phyloP scores from a whole-genome alignment of 2,888 invertebrate genomes.

The Ametastegia equiseti region DNA sequence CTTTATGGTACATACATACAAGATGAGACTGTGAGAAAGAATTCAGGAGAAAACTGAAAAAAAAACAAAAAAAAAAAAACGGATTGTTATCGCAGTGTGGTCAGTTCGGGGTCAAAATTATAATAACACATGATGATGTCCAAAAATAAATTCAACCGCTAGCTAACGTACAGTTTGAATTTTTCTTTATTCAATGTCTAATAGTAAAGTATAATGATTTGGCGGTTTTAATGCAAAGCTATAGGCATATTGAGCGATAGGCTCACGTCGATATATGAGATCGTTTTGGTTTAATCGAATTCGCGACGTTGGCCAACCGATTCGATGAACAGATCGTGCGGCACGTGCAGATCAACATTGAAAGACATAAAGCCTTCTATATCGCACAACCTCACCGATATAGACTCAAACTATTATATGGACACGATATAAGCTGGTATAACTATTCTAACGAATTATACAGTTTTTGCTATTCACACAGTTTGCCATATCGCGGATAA shows the following conservation, averaged over 20 bases:
- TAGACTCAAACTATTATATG: background rate
- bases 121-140: too few species aligned
- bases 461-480: background rate
- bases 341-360: slow-evolving; percentile 51
- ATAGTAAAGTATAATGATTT: slow-evolving; percentile 35
- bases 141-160: background rate
- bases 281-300: slow-evolving; percentile 53
- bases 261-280: background rate
- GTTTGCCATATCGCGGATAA: background rate
- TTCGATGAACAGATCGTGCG: slow-evolving; percentile 52
- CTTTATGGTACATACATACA: background rate
- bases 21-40: background rate
- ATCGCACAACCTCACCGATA: background rate
- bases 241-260: background rate
- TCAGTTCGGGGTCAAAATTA: slow-evolving; percentile 6
- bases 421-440: too few species aligned
- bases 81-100: background rate
- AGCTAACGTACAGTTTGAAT: background rate
- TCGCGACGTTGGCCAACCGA: slow-evolving; percentile 54
- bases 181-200: background rate
- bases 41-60: background rate
- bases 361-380: slow-evolving; percentile 2
- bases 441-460: background rate
- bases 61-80: background rate
- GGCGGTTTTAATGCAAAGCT: slow-evolving; percentile 1